Percentiles rank a stretch among this genome's conserved stretches.
phyloP scores from a whole-genome alignment of 1,140 invertebrate species.

The Aphis craccivora region DNA sequence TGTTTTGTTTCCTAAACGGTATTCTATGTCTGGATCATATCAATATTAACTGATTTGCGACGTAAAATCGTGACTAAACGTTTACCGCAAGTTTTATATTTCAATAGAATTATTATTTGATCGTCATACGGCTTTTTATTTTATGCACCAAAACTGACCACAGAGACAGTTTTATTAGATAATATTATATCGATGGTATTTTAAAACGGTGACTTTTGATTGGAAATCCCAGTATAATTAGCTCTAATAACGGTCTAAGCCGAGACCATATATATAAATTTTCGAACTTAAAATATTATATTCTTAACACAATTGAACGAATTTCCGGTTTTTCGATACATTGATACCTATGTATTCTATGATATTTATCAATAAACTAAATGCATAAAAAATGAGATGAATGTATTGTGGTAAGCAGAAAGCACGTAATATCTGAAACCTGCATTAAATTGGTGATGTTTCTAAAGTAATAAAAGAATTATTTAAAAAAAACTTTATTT shows the following conservation, averaged over 20 bases:
- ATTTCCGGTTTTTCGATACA: background rate
- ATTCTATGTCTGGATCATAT: background rate
- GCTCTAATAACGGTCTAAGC: too few relatives aligned
- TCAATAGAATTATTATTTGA: slow-evolving; percentile 13
- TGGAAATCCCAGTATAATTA: too few relatives aligned
- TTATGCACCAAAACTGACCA: background rate
- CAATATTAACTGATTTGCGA: background rate
- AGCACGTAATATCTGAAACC: too few relatives aligned
- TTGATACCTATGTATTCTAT: background rate
- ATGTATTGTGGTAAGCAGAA: too few relatives aligned
- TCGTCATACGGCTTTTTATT: background rate
- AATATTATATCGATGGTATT: background rate
- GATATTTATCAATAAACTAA: background rate
- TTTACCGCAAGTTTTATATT: background rate
- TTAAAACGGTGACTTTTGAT: too few relatives aligned
- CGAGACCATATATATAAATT: too few relatives aligned
- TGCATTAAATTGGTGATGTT: too few relatives aligned
- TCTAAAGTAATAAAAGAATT: too few relatives aligned
- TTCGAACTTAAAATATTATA: too few relatives aligned
- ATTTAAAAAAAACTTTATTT: too few relatives aligned
- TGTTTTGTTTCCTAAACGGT: background rate
- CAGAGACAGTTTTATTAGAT: background rate
- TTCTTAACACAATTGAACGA: background rate
- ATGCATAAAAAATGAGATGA: background rate
- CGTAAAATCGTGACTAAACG: background rate